Percentiles rank a stretch among this genome's conserved stretches.
Conservation (phyloP, 2,113 vertebrate species). For the Saccopteryx leptura region DNA sequence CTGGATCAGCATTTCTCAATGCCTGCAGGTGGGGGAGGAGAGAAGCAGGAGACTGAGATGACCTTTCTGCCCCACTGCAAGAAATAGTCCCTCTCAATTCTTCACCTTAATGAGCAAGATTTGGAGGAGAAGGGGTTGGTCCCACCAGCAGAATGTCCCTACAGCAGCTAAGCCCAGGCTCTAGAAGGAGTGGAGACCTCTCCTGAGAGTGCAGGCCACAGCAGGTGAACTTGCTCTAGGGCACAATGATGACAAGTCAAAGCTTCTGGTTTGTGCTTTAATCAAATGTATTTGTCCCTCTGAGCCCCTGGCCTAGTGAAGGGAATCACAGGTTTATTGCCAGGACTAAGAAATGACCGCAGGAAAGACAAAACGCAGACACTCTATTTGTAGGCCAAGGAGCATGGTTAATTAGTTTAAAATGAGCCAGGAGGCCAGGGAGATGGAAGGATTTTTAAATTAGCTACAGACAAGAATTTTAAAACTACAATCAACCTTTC, state of each 20-base stretch:
- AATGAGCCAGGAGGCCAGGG: not conserved
- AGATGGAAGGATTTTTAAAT: conserved; percentile 45
- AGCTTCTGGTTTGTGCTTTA: not conserved
- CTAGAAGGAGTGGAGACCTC: not conserved
- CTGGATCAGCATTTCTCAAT: conserved; percentile 34
- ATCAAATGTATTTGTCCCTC: not conserved
- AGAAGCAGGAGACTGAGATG: not conserved
- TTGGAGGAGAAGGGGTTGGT: not conserved
- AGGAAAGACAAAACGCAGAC: conserved; percentile 29
- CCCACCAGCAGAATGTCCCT: not conserved
- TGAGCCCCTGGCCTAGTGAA: not conserved
- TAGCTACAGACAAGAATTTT: not conserved
- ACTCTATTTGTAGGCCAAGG: not conserved
- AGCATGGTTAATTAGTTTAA: not conserved
- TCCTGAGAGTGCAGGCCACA: not conserved
- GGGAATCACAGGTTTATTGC: not conserved
- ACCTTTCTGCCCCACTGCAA: not conserved
- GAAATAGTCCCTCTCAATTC: not conserved
- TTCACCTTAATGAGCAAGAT: not conserved
- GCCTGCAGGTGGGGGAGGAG: not conserved
- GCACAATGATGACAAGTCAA: not conserved
- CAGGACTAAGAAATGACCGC: conserved; percentile 3
- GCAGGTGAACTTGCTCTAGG: not conserved
- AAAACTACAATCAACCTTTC: not conserved
- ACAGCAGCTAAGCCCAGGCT: not conserved